These are phyloP conservation scores for Trachelus iudaicus DNA, from an alignment of 2,888 invertebrate genomes.

Conservation along the genomic window DNA sequence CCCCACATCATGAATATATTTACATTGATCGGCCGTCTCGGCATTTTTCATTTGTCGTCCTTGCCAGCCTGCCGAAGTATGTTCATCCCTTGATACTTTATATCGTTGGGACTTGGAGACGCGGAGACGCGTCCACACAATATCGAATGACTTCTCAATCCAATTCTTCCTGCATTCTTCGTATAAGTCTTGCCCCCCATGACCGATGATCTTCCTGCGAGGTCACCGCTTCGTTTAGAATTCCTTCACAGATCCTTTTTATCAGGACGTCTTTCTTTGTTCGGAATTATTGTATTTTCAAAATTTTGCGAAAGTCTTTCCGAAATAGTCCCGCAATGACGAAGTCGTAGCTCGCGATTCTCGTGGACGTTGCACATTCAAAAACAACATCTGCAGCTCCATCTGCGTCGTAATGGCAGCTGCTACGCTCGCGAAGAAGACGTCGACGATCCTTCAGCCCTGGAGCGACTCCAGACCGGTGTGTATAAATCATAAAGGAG, in stretches of 20 bases:
- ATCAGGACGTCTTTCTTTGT: too few relatives aligned
- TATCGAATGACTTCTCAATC: not conserved
- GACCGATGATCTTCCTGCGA: not conserved
- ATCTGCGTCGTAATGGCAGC: conserved; percentile 49
- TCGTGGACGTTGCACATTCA: conserved; percentile 12
- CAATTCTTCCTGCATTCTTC: not conserved
- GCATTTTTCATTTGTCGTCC: conserved; percentile 52
- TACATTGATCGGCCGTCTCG: conserved; percentile 64
- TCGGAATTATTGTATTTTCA: not conserved
- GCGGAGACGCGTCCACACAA: not conserved
- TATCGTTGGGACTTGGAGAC: conserved; percentile 29
- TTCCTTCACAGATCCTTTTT: not conserved
- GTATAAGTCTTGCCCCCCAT: not conserved
- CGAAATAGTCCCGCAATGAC: not conserved
- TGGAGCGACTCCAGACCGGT: not conserved
- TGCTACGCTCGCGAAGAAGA: conserved; percentile 21
- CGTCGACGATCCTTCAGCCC: not conserved
- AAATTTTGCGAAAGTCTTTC: accelerated
- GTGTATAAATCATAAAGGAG: conserved; percentile 24
- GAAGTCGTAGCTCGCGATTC: not conserved
- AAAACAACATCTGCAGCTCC: conserved; percentile 52
- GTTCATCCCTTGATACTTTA: conserved; percentile 50
- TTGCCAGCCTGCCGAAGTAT: conserved; percentile 42
- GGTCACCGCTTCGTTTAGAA: not conserved
- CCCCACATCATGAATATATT: conserved; percentile 66